These are phyloP conservation scores for Aleiodes alternator DNA, from an alignment of 2,888 invertebrate genomes.

Conservation along the genomic window DNA sequence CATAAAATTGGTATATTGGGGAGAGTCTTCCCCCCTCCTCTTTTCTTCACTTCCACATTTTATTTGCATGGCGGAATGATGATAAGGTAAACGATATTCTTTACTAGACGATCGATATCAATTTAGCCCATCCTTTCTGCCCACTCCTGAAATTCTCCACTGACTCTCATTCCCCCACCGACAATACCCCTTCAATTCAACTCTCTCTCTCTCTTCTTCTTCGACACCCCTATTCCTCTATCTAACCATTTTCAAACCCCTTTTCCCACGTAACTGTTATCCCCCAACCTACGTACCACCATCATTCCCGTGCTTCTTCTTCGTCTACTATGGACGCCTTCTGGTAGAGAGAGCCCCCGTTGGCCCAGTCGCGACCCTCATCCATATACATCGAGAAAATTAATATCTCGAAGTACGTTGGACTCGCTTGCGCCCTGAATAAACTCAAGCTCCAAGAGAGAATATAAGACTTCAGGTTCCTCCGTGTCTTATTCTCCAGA, in stretches of 20 bases:
- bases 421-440: slow-evolving; percentile 67
- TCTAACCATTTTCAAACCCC: neutral
- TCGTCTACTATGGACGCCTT: slow-evolving; percentile 23
- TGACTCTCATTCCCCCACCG: neutral
- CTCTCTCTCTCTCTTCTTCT: neutral
- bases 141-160: slow-evolving; percentile 56
- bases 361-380: slow-evolving; percentile 67
- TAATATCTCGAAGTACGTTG: slow-evolving; percentile 68
- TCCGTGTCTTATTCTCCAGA: slow-evolving; percentile 14
- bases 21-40: neutral
- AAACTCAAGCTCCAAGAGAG: slow-evolving; percentile 60
- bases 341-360: neutral
- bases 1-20: neutral
- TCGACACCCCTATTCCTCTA: neutral
- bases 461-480: slow-evolving; percentile 36
- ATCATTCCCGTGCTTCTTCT: slow-evolving; percentile 28
- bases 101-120: slow-evolving; percentile 60
- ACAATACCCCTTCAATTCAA: slow-evolving; percentile 4
- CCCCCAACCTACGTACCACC: slow-evolving; percentile 24
- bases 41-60: slow-evolving; percentile 2
- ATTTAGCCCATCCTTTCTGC: slow-evolving; percentile 63
- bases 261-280: slow-evolving; percentile 11
- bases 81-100: slow-evolving; percentile 65
- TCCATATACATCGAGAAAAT: slow-evolving; percentile 74
- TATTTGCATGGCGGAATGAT: slow-evolving; percentile 42